Evolutionary conservation across 1,140 invertebrate genomes (phyloP), one percentile per base, ranked within the genome.

Genomic region (Conus betulinus): DNA sequence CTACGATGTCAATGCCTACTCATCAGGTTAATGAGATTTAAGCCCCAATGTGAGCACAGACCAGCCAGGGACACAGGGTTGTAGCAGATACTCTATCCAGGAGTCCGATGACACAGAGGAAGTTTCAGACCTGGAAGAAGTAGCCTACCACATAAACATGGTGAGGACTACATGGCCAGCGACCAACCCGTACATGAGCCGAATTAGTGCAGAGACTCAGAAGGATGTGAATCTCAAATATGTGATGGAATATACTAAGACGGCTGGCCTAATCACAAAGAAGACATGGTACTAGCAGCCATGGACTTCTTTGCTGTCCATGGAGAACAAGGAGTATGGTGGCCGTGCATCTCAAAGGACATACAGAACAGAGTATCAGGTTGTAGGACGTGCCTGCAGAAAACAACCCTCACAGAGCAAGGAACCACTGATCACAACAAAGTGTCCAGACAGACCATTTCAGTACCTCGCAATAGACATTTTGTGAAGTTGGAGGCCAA

Each of bases 21-120:
- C 1, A 88, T 92, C 89, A 57, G 90, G 13, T 63, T 92, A 20
- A 89, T 87, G 76, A 3, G 90, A 39, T 91, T 85, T 81, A 89
- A 87, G 15, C 15, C 82, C 23, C 53, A 52, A 71, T 83, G 71
- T 13, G 84, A 87, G 89, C 71, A 90, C 78, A 83, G 86, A 6
- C 89, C 88, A 84, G 91, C 90, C 20, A 90, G 90, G 89, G 39
- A 83, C 8, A 23, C 91, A n/a, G n/a, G 55, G 63, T 90, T 39
- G 84, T 91, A 5, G 82, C 90, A 20, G 90, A 91, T 25, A 90
- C 89, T 17, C 83, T 92, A 5, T 91, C 88, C 4, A n/a, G 90
- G 17, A 84, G 57, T 57, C 90, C 90, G 1, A 10, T 86, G 5
- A 23, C 82, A 27, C 20, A 53, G 27, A 20, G n/a, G 63, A 84